Conservation (phyloP, 2,888 invertebrate species). For the Cheilosia scutellata region DNA sequence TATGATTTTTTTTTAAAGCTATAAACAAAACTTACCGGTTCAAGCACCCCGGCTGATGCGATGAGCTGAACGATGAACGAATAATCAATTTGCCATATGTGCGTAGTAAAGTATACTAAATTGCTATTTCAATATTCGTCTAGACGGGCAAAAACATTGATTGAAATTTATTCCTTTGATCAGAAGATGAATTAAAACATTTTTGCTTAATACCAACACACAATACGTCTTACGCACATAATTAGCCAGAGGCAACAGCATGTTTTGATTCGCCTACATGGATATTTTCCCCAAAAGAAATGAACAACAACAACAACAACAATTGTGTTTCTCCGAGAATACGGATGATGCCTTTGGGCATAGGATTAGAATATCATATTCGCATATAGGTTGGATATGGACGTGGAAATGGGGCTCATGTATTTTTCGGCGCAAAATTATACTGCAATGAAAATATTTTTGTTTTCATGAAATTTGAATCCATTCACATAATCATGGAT, state of each 20-base stretch:
- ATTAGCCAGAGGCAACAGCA: slow-evolving; percentile 4
- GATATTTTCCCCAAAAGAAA: too few species aligned
- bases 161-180: slow-evolving; percentile 18
- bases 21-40: background rate
- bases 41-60: background rate
- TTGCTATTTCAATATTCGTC: slow-evolving; percentile 24
- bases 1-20: background rate
- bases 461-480: too few species aligned
- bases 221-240: background rate
- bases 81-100: slow-evolving; percentile 9
- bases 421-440: too few species aligned
- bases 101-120: background rate
- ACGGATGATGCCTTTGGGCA: too few species aligned
- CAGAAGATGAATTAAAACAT: background rate
- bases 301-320: background rate
- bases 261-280: slow-evolving; percentile 20
- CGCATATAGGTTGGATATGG: too few species aligned
- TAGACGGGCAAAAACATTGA: slow-evolving; percentile 24
- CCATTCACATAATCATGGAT: too few species aligned
- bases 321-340: background rate
- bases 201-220: background rate
- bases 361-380: too few species aligned
- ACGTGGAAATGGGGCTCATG: too few species aligned
- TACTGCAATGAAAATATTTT: too few species aligned
- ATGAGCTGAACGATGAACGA: too few species aligned